phyloP scores from a whole-genome alignment of 2,797 vertebrate genomes.

The Dicrostonyx torquatus region DNA sequence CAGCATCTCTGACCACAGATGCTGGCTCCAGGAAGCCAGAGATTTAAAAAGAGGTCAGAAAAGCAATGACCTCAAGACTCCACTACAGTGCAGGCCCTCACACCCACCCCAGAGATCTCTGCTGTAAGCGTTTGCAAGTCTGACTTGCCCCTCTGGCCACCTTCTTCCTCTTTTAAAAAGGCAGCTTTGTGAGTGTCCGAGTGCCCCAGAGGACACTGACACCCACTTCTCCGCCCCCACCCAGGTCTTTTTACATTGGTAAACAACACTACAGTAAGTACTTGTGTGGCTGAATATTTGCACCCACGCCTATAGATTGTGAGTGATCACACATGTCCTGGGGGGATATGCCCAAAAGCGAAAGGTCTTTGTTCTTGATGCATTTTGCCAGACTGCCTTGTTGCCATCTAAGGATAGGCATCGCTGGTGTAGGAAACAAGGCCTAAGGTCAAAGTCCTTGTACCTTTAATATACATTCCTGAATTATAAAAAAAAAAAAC shows the following conservation, averaged over 20 bases:
- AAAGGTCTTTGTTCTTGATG: not conserved
- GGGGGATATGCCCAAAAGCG: not conserved
- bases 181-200: not conserved
- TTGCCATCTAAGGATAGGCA: not conserved
- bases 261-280: constrained; percentile 10
- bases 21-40: not conserved
- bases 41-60: not conserved
- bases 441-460: constrained; percentile 5
- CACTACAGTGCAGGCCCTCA: rapidly evolving
- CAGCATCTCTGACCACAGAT: not conserved
- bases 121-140: rapidly evolving
- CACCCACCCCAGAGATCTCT: not conserved
- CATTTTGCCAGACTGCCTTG: not conserved
- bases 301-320: not conserved
- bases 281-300: not conserved
- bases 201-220: not conserved
- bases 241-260: constrained; percentile 15
- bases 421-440: not conserved
- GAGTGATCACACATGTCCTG: not conserved
- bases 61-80: not conserved
- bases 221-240: not conserved
- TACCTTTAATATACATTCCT: not conserved
- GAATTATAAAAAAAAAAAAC: not conserved
- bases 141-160: not conserved
- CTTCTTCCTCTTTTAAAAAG: not conserved